phyloP scores from a whole-genome alignment of 2,113 vertebrate species.

The Cyanoramphus novaezelandiae region DNA sequence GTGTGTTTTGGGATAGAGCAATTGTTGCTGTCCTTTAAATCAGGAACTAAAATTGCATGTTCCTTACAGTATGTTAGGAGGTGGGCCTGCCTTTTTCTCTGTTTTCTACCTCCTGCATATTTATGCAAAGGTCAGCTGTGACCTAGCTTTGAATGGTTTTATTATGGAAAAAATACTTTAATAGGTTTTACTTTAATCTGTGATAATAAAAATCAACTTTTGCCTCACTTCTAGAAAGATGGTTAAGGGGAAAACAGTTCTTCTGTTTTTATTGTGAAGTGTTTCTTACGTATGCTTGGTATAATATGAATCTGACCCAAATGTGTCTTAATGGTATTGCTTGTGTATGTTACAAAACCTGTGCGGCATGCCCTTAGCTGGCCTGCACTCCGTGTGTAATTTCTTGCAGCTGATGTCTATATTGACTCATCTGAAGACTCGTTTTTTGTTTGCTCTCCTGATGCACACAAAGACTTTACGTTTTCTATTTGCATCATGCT shows the following conservation, averaged over 20 bases:
- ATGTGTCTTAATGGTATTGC: neutral
- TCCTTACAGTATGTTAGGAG: neutral
- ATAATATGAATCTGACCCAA: neutral
- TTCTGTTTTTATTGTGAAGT: neutral
- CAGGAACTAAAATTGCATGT: neutral
- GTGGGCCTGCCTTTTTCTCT: neutral
- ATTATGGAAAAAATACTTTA: neutral
- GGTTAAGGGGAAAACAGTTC: neutral
- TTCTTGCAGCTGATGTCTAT: neutral
- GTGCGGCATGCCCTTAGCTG: neutral
- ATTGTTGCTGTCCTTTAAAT: neutral
- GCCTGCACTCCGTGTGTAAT: neutral
- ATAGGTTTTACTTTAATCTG: neutral
- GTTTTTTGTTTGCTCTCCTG: constrained; percentile 2
- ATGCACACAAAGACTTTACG: neutral
- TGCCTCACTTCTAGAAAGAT: neutral
- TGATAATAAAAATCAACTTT: constrained; percentile 4
- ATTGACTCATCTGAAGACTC: neutral
- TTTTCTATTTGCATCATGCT: neutral
- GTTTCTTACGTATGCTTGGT: neutral
- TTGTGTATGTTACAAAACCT: neutral
- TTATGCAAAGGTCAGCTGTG: neutral
- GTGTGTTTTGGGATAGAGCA: neutral
- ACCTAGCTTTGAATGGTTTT: neutral
- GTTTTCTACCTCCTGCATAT: neutral